These are phyloP conservation scores for Heliconius ethilla DNA, from an alignment of 2,888 invertebrate genomes.

Conservation along the genomic window DNA sequence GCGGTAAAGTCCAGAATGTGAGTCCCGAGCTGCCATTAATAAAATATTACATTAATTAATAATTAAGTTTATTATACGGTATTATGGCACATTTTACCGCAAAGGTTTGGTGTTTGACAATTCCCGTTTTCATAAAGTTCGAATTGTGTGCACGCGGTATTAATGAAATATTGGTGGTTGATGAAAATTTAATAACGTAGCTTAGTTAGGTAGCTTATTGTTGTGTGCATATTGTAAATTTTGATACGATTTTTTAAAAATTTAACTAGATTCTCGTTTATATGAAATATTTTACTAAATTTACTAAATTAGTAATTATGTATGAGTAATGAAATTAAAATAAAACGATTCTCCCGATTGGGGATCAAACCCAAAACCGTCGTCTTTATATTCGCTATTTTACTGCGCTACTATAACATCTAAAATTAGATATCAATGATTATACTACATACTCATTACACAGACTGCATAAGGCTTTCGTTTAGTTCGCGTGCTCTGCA, in stretches of 20 bases:
- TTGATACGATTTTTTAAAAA: not conserved
- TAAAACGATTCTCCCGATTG: not conserved
- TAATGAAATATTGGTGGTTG: constrained; percentile 30
- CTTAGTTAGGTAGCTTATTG: constrained; percentile 12
- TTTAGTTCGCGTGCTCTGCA: constrained; percentile 24
- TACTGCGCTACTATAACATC: not conserved
- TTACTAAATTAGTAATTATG: not conserved
- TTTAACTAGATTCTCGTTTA: not conserved
- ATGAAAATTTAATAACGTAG: constrained; percentile 38
- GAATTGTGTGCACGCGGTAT: constrained; percentile 18
- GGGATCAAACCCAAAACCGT: not conserved
- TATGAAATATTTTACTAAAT: not conserved
- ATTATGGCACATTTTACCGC: not conserved
- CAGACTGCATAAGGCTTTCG: constrained; percentile 4
- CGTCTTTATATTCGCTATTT: not conserved
- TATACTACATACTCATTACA: not conserved
- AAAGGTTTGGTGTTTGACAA: not conserved
- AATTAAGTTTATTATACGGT: not conserved
- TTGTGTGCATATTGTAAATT: constrained; percentile 21
- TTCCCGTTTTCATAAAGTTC: constrained; percentile 25
- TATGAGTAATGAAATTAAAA: not conserved
- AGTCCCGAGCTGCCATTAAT: not conserved
- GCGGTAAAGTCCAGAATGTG: not conserved
- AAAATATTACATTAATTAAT: not conserved
- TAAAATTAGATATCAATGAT: not conserved